Base-by-base conservation (phyloP, 2,797 vertebrate genomes). In the Muscicapa striata region DNA sequence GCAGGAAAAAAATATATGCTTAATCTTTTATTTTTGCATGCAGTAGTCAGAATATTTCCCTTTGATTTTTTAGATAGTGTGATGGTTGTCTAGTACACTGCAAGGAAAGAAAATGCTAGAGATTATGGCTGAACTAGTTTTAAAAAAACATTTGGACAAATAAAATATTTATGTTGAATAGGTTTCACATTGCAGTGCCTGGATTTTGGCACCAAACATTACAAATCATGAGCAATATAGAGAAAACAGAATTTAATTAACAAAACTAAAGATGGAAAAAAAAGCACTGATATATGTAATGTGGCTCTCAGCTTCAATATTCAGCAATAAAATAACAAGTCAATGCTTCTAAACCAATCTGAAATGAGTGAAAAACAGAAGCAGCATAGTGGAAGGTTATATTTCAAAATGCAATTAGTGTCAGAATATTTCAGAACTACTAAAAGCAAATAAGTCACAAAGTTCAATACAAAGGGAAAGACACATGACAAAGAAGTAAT, bases 381-480 rank as follows among this genome's bases (percentile, higher is more conserved):
- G 59, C 49, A 88, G 93, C 58, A n/a, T 90, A 90, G 81, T 77
- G 70, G 87, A 91, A 84, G 68, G 74, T 85, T 94, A 82, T 94
- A 94, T 96, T 97, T 96, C 95, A 96, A 96, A 97, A 95, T 89
- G 74, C 68, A 97, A 97, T 96, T 97, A 96, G 86, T 87, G 94
- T 95, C 83, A 96, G 92, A 86, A 94, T 94, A 85, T 93, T 97
- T 83, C 75, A 96, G 76, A 95, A 89, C 22, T 89, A 78, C 52
- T 96, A 92, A 92, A 95, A 90, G 78, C 66, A 96, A 96, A 70
- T 93, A 96, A 97, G 81, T 90, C 80, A 88, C 57, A 61, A 77
- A 73, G 80, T 89, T 96, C 84, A 95, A 79, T 67, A 80, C 70
- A 93, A 96, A 97, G 57, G 80, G 83, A 96, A 96, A 74, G 61